Base-by-base conservation (phyloP, 2,113 vertebrate species). In the Calidris pugnax region DNA sequence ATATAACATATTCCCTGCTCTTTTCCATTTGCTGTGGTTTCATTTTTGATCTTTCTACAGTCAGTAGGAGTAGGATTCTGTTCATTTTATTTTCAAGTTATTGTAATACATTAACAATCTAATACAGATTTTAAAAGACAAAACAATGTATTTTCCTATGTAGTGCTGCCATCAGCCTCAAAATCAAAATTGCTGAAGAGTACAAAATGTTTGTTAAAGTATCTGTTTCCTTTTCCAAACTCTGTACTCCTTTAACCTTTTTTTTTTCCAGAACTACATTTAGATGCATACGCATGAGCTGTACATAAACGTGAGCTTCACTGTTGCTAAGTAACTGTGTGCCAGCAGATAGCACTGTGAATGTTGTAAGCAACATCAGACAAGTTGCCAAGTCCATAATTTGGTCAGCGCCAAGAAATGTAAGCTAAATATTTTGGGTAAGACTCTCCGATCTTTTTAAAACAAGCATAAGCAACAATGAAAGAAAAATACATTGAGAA, bases 261-360 rank as follows among this genome's bases (percentile, higher is more conserved):
- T 71, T 89, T 39, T 84, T 78, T 14, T 6, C 75, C 75, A 30
- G 76, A 51, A 92, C 96, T 45, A 69, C 97, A 97, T 97, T 98
- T 98, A 98, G 98, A 95, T 95, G 95, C 97, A 96, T 75, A 91
- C 50, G 4, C 94, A 96, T 39, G 86, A 96, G 95, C 94, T 51
- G 22, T 87, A 86, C 20, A 15, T 87, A 97, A 97, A 97, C 30
- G 82, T 85, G 85, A 88, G 96, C 94, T 95, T 89, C 93, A 67
- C 85, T 92, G 97, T 95, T 97, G 97, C 97, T 93, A 96, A 97
- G 97, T 56, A 93, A 97, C 98, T 28, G 48, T 78, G 72, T 48
- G 50, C 79, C 94, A 76, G 82, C 47, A 95, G 92, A 85, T 87
- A 90, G 94, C 87, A 41, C 14, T 37, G 62, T 39, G 53, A 88